Evolutionary conservation across 2,113 vertebrate genomes (phyloP), one percentile per base, ranked within the genome.

Genomic region (Nothocercus julius): DNA sequence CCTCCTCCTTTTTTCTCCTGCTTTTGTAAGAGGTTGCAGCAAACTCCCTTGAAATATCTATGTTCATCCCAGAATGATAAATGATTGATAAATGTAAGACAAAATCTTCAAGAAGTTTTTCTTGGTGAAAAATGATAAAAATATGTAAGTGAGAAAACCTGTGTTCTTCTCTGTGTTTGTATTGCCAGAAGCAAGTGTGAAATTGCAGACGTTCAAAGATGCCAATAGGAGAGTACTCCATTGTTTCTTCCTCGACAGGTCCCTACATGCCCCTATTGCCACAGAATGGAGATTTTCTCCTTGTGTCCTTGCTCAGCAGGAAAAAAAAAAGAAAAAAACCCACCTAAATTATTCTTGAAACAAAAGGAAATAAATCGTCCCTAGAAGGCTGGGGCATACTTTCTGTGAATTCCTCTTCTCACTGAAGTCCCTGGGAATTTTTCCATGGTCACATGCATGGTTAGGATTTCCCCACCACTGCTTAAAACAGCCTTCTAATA

Each of bases 191-290:
- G 19, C 45, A 38, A 13, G 32, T 63, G 51, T 36, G 44, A 87
- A 79, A 82, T n/a, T 68, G 13, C 62, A 76, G 13, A 82, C 44
- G 15, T 66, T 91, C 64, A 88, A 66, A 89, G 94, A 84, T 76
- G 25, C 25, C 36, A 44, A 14, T 27, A 85, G 32, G 38, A 75
- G 76, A 62, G 34, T 15, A 40, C 36, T 87, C 76, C 5, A 62
- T 72, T 90, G 34, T 49, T 94, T 66, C 32, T 64, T 88, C 36
- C 18, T 78, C 19, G n/a, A 18, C 47, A 76, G 82, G 84, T 76
- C 78, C 10, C 12, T 80, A 59, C 67, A 25, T 66, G 40, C 13
- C 59, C 12, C 19, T 76, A 1, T 80, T 85, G 20, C 25, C 19
- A 69, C 9, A 73, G 74, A 93, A 87, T 1, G 5, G 47, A 82